Percentiles rank a stretch among this genome's conserved stretches.
These are phyloP conservation scores for Sebastes steindachneri DNA, from an alignment of 2,797 vertebrate species.

Conservation along the genomic window DNA sequence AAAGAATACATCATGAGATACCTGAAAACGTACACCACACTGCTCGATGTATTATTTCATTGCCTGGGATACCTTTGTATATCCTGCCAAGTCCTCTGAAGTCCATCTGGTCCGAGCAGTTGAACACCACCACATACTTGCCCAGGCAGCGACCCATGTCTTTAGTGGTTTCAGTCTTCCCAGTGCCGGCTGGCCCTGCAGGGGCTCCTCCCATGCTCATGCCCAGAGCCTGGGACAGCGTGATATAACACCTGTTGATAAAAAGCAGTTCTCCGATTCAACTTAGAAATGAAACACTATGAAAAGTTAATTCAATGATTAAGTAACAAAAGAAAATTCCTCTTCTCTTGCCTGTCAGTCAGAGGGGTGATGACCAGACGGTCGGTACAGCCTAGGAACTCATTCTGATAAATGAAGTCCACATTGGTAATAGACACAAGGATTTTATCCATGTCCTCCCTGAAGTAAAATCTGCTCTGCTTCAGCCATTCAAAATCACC, in stretches of 20 bases:
- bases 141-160: slow-evolving; percentile 91
- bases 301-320: background rate
- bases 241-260: slow-evolving; percentile 88
- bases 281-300: background rate
- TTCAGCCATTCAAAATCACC: slow-evolving; percentile 95
- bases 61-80: slow-evolving; percentile 85
- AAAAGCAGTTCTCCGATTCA: slow-evolving; percentile 6
- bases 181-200: slow-evolving; percentile 84
- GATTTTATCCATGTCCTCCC: slow-evolving; percentile 88
- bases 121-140: slow-evolving; percentile 92
- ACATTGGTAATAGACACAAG: slow-evolving; percentile 91
- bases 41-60: background rate
- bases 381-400: slow-evolving; percentile 93
- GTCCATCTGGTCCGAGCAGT: slow-evolving; percentile 93
- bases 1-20: background rate
- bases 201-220: slow-evolving; percentile 93
- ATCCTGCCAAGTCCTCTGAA: slow-evolving; percentile 91
- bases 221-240: slow-evolving; percentile 87
- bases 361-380: slow-evolving; percentile 94
- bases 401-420: slow-evolving; percentile 91
- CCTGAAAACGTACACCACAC: background rate
- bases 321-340: background rate
- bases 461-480: slow-evolving; percentile 93
- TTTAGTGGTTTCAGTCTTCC: slow-evolving; percentile 87
- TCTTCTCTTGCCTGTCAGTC: slow-evolving; percentile 83